Base-by-base conservation (phyloP, 1,140 invertebrate species). In the Glossosoma conforme region DNA sequence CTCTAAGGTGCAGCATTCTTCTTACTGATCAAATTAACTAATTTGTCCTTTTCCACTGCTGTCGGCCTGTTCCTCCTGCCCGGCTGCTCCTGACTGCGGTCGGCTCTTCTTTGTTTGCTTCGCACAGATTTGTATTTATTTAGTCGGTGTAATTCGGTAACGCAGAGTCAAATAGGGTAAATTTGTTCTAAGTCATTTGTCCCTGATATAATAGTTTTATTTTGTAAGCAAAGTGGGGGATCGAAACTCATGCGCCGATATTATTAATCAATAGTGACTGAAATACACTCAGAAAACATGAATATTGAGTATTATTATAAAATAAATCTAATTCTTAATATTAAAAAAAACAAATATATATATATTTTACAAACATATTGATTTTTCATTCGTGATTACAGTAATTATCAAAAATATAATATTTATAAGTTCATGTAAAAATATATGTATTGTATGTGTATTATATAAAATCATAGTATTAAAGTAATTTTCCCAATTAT, bases 161-260 rank as follows among this genome's bases (percentile, higher is more conserved):
- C 52, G 14, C 15, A 19, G 37, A 49, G 50, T 57, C 44, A 57
- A 57, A 52, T 38, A 43, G 50, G 55, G 55, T 35, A 50, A 51
- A 57, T 57, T 57, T 57, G 55, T 57, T 57, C 50, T 53, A 57
- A 57, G 50, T 57, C 55, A 57, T 57, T 57, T 57, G 55, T 53
- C 50, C 45, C 50, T 38, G 38, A 42, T 44, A 33, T 49, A 57
- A 50, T 47, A 53, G 41, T 52, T 57, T 52, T 53, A 57, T 57
- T 52, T 57, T 50, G 30, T 53, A 43, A 52, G 41, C 13, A 35
- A 25, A 33, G 22, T 13, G 22, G 32, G 19, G 10, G 35, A 3
- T 45, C 1, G 20, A 32, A 14, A 43, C 14, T 33, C 25, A n/a
- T 42, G 48, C 48, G 48, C 48, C 32, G 41, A 43, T 18, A 42